Conservation (phyloP, 2,113 vertebrate species). For the Puffinus mauretanicus region DNA sequence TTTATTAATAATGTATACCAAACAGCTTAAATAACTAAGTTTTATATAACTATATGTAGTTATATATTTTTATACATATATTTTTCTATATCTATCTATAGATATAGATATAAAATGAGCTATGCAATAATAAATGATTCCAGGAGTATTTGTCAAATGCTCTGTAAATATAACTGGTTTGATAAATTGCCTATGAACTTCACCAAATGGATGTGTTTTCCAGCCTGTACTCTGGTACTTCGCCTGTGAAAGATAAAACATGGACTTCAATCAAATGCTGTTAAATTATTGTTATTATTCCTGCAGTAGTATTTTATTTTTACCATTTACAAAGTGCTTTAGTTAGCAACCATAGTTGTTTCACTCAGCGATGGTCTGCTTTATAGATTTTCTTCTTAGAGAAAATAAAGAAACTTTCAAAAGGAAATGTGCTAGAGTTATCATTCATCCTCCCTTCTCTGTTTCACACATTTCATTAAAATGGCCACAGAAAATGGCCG, state of each 20-base stretch:
- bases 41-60: too few species aligned
- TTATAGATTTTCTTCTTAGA: neutral
- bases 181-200: neutral
- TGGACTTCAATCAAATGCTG: neutral
- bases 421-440: neutral
- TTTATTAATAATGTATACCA: neutral
- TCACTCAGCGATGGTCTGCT: neutral
- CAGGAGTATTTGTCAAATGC: neutral
- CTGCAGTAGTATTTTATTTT: neutral
- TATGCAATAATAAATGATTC: neutral
- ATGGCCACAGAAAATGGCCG: neutral
- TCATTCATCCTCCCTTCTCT: neutral
- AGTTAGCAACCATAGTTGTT: neutral
- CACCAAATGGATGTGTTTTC: neutral
- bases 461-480: neutral
- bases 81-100: too few species aligned
- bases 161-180: neutral
- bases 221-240: neutral
- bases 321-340: neutral
- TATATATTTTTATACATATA: neutral
- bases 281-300: neutral
- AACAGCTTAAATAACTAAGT: neutral
- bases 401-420: neutral
- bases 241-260: neutral
- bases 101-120: neutral